Conservation (phyloP, 1,140 invertebrate species). For the Leptinotarsa defecta region DNA sequence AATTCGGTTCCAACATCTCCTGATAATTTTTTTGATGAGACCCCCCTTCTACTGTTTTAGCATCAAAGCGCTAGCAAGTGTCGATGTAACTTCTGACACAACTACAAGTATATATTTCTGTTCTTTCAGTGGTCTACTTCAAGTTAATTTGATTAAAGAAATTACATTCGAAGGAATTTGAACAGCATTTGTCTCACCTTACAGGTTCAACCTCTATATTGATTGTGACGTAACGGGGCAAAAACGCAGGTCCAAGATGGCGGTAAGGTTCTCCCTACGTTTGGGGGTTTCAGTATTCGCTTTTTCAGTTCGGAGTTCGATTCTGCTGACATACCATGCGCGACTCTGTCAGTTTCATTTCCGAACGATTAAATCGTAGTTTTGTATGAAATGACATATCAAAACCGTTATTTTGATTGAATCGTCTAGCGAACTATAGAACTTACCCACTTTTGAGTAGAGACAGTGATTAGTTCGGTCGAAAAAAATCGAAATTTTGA, state of each 20-base stretch:
- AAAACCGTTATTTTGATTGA: constrained; percentile 20
- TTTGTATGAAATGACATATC: constrained; percentile 25
- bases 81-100: neutral
- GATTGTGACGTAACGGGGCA: constrained; percentile 50
- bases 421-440: neutral
- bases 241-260: constrained; percentile 51
- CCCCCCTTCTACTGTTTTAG: neutral
- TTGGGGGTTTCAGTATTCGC: constrained; percentile 40
- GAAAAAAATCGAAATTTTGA: neutral
- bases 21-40: neutral
- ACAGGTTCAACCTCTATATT: constrained; percentile 41
- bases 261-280: constrained; percentile 28
- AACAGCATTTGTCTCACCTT: constrained; percentile 24
- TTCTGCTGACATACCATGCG: constrained; percentile 36
- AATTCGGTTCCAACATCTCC: neutral
- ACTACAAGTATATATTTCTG: neutral
- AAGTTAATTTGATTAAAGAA: constrained; percentile 1
- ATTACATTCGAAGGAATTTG: constrained; percentile 14
- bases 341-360: neutral
- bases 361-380: constrained; percentile 3
- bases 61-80: neutral
- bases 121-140: neutral
- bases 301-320: constrained; percentile 21
- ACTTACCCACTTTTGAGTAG: constrained; percentile 9
- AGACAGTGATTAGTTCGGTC: neutral